A percentile compares a stretch with the other conserved stretches of the same genome.
Conservation (phyloP, 2,113 vertebrate species). For the Saccopteryx leptura region DNA sequence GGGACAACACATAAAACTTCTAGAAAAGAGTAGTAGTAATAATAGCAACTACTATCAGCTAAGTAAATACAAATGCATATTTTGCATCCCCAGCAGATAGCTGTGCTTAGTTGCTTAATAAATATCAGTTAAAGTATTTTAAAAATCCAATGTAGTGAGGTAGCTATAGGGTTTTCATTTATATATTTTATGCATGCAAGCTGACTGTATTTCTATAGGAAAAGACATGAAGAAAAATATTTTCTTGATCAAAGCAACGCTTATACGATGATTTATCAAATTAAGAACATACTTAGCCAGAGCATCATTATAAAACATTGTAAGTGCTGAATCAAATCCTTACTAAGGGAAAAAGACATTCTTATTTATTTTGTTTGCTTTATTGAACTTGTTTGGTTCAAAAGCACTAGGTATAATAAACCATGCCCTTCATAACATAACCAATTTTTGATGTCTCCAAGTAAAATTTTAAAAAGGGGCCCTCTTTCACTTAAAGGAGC, state of each 20-base stretch:
- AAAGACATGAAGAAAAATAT: not conserved
- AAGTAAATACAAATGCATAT: not conserved
- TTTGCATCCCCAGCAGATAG: too few relatives aligned
- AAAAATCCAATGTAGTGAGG: too few relatives aligned
- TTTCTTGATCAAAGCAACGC: not conserved
- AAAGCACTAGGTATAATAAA: conserved; percentile 42
- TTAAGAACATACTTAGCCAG: conserved; percentile 12
- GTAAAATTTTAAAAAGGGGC: not conserved
- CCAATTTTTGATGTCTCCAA: conserved; percentile 19
- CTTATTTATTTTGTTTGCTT: conserved; percentile 42
- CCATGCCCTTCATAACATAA: not conserved
- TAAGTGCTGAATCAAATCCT: conserved; percentile 43
- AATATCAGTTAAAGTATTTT: too few relatives aligned
- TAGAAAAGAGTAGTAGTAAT: not conserved
- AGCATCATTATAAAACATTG: conserved; percentile 19
- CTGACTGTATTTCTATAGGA: not conserved
- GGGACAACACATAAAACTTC: not conserved
- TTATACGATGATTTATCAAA: not conserved
- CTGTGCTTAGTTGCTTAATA: too few relatives aligned
- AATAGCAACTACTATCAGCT: not conserved
- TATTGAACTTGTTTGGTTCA: conserved; percentile 10
- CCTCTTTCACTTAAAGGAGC: not conserved
- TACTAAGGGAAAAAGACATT: not conserved
- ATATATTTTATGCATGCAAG: not conserved
- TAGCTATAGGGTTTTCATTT: not conserved